Conservation (phyloP, 2,113 vertebrate genomes). For the Sebastes fasciatus region DNA sequence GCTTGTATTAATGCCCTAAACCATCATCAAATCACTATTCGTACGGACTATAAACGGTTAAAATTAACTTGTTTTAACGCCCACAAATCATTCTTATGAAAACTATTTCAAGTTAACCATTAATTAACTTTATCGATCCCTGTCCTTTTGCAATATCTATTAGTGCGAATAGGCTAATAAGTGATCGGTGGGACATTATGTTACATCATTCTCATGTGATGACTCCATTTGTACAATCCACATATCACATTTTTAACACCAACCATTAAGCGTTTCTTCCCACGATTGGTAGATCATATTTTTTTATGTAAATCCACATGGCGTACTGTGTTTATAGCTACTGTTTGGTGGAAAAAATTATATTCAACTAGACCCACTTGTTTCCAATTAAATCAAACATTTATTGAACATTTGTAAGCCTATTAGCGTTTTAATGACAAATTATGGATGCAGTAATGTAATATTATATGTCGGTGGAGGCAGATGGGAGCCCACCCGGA, state of each 20-base stretch:
- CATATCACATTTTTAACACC: neutral
- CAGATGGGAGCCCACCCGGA: no score
- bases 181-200: neutral
- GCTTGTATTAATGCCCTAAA: neutral
- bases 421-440: neutral
- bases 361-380: neutral
- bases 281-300: neutral
- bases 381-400: conserved; percentile 39
- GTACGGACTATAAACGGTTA: neutral
- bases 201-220: neutral
- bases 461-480: neutral
- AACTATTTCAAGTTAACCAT: neutral
- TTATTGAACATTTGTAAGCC: conserved; percentile 18
- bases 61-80: conserved; percentile 5
- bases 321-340: conserved; percentile 9
- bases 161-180: neutral
- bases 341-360: conserved; percentile 15
- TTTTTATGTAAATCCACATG: conserved; percentile 11
- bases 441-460: neutral
- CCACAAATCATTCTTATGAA: neutral
- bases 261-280: neutral
- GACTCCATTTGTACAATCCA: neutral
- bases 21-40: neutral
- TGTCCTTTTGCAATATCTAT: neutral
- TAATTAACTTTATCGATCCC: neutral